These are phyloP conservation scores for Apocheima hispidaria DNA, from an alignment of 2,888 invertebrate genomes.

Conservation along the genomic window DNA sequence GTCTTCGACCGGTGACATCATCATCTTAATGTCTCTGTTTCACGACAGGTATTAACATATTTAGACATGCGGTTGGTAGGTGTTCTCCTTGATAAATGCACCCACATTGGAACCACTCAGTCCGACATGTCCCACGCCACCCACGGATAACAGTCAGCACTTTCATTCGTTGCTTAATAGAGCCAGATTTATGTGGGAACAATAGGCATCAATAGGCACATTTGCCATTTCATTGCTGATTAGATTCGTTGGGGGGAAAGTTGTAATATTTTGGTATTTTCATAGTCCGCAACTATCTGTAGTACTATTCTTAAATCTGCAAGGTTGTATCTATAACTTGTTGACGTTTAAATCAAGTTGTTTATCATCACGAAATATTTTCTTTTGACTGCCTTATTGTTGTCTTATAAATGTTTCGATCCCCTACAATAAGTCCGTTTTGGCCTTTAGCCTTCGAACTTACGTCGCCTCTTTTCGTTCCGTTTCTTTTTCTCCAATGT, in stretches of 20 bases:
- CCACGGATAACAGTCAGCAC: constrained; percentile 68
- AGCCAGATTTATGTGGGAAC: constrained; percentile 60
- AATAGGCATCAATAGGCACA: constrained; percentile 40
- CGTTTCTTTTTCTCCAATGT: background rate
- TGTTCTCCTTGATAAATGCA: constrained; percentile 72
- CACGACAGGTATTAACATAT: constrained; percentile 49
- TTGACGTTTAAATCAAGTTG: constrained; percentile 35
- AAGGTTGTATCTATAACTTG: constrained; percentile 13
- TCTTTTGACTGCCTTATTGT: background rate
- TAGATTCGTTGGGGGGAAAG: constrained; percentile 12
- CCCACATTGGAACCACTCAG: constrained; percentile 65
- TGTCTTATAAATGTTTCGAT: background rate
- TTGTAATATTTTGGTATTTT: background rate
- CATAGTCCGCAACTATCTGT: background rate
- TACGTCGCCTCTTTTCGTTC: background rate
- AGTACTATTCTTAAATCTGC: constrained; percentile 8
- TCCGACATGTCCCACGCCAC: constrained; percentile 73
- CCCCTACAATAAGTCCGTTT: too few relatives aligned
- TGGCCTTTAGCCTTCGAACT: background rate
- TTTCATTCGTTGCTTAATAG: constrained; percentile 78
- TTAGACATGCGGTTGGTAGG: constrained; percentile 51
- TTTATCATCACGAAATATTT: background rate
- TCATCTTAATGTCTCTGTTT: constrained; percentile 49
- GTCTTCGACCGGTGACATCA: constrained; percentile 71
- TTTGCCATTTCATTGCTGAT: constrained; percentile 37